A percentile compares a stretch with the other conserved stretches of the same genome.
phyloP scores from a whole-genome alignment of 2,888 invertebrate genomes.

The Eupithecia insigniata region DNA sequence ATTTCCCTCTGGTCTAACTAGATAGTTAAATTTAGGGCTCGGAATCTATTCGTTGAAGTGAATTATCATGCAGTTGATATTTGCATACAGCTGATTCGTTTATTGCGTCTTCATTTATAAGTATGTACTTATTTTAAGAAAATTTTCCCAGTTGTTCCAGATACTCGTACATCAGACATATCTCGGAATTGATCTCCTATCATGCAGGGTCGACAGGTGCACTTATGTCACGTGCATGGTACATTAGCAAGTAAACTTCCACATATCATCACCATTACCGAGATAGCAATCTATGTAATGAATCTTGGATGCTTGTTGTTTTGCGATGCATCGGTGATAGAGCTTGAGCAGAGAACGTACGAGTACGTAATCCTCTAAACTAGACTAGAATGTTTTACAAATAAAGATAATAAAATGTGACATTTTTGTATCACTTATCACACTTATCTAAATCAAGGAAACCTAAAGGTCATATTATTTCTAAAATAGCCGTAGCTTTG shows the following conservation, averaged over 20 bases:
- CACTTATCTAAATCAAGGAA: background rate
- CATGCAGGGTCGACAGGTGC: slow-evolving; percentile 43
- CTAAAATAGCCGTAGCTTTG: background rate
- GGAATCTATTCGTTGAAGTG: background rate
- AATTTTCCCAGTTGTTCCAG: background rate
- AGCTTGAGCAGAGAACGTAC: background rate
- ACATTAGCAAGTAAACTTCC: slow-evolving; percentile 39
- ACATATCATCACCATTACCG: slow-evolving; percentile 33
- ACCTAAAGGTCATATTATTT: background rate
- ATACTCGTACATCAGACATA: slow-evolving; percentile 1
- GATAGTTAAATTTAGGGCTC: background rate
- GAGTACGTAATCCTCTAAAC: background rate
- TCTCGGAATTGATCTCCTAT: slow-evolving; percentile 33
- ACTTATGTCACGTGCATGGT: slow-evolving; percentile 50
- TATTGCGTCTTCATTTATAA: background rate
- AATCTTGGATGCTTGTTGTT: slow-evolving; percentile 18
- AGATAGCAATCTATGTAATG: slow-evolving; percentile 33
- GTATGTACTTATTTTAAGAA: background rate
- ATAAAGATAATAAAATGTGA: background rate
- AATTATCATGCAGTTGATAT: background rate
- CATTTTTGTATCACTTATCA: no score
- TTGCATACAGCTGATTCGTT: background rate
- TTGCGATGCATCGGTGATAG: slow-evolving; percentile 21
- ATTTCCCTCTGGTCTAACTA: background rate
- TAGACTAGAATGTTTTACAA: background rate